Evolutionary conservation across 2,888 invertebrate species (phyloP).

Genomic region (Harmothoe impar): DNA sequence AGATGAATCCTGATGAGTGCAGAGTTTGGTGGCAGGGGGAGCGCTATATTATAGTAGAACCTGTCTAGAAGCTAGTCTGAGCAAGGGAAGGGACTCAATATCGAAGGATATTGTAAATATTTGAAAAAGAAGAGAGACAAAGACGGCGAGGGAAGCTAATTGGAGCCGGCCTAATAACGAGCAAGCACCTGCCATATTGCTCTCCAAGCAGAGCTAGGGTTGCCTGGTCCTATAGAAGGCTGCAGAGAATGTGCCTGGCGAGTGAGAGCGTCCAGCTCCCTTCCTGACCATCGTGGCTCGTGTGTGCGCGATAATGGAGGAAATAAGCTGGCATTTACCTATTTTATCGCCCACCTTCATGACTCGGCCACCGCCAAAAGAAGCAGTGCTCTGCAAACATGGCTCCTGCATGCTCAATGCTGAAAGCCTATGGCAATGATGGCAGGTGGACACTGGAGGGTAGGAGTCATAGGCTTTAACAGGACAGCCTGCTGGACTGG

Average conservation of each 20-base stretch:
- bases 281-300: neutral
- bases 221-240: neutral
- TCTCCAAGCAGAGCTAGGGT: neutral
- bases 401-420: neutral
- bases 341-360: neutral
- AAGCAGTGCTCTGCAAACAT: neutral
- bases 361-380: no score
- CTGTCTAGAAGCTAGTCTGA: no score
- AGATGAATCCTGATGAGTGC: no score
- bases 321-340: neutral
- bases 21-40: no score
- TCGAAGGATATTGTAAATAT: no score
- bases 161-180: no score
- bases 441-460: neutral
- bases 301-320: neutral
- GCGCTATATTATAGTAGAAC: no score
- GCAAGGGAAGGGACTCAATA: no score
- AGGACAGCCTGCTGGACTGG: no score
- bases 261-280: neutral
- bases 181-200: neutral
- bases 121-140: no score
- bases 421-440: neutral
- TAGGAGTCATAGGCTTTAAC: no score
- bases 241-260: neutral
- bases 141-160: no score